Base-by-base conservation (phyloP, 1,140 invertebrate species). In the Ceratosolen fusciceps region DNA sequence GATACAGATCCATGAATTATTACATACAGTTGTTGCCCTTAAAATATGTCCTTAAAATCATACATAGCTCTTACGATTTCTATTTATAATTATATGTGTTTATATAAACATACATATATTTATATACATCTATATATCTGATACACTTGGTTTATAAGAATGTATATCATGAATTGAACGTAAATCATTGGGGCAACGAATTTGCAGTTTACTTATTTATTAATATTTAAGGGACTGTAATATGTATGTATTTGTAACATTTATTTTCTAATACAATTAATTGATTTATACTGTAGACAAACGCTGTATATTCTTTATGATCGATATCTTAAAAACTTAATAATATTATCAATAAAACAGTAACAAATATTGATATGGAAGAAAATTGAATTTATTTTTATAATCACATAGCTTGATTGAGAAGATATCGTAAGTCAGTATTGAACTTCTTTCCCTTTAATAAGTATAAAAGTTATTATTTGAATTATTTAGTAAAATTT, bases 61-160 rank as follows among this genome's bases (percentile, higher is more conserved):
- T 62, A 47, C 12, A 67, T 49, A 74, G 65, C 37, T 74, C 60
- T 62, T 49, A 43, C 24, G 34, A 49, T 62, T 37, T 16, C 29
- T 75, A 37, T 67, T 54, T 54, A 9, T 54, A 52, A 67, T 67
- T 52, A 37, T 76, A 60, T 58, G 29, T 24, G 29, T 43, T 56
- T 31, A 70, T 77, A 58, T 31, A 58, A 70, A 77, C 68, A 16
- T 2, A 71, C 54, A 58, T 56, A 52, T 77, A 77, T 7, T 49
- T 71, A 77, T 77, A 49, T 72, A 77, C n/a, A 77, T 8, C n/a
- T 62, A 71, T 31, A 34, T 62, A 21, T 56, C n/a, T n/a, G n/a
- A n/a, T n/a, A n/a, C n/a, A n/a, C n/a, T n/a, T 58, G 10, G 43
- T 72, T 72, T 2, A 60, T 62, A 60, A 34, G 19, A 8, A 60